Evolutionary conservation across 2,113 vertebrate species (phyloP).

Genomic region (Sisor rabdophorus): DNA sequence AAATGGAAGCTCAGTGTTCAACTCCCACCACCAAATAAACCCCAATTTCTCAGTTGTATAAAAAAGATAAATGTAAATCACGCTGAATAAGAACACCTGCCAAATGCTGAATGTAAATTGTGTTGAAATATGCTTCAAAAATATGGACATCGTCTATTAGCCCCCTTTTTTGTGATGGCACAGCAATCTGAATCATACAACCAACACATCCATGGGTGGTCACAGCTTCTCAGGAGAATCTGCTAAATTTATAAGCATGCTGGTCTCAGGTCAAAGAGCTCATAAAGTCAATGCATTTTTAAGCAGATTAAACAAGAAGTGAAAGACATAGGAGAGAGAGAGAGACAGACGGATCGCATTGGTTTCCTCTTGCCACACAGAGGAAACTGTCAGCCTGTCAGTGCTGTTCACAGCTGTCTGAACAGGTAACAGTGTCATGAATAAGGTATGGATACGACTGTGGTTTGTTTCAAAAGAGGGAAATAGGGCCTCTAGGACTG

Average conservation of each 20-base stretch:
- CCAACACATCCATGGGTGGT: slow-evolving; percentile 34
- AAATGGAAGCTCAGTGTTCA: no score
- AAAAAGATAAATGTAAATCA: no score
- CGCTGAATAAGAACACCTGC: no score
- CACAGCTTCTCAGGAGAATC: slow-evolving; percentile 4
- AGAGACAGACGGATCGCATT: neutral
- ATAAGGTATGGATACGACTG: slow-evolving; percentile 29
- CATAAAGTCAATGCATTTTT: slow-evolving; percentile 43
- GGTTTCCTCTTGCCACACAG: neutral
- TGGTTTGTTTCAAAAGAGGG: slow-evolving; percentile 12
- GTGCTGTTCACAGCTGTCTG: slow-evolving; percentile 8
- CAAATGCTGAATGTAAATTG: no score
- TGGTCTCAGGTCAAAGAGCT: slow-evolving; percentile 41
- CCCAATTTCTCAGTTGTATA: no score
- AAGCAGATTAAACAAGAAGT: slow-evolving; percentile 3
- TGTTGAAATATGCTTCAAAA: no score
- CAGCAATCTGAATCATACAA: neutral
- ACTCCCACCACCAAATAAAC: no score
- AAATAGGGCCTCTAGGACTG: slow-evolving; percentile 33
- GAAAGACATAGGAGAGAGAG: neutral
- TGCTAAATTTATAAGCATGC: slow-evolving; percentile 40
- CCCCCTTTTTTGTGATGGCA: no score
- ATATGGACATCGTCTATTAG: no score
- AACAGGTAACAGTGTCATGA: slow-evolving; percentile 33
- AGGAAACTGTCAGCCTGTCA: slow-evolving; percentile 25